Evolutionary conservation across 2,113 vertebrate species (phyloP).

Genomic region (Pseudorectes ferrugineus): DNA sequence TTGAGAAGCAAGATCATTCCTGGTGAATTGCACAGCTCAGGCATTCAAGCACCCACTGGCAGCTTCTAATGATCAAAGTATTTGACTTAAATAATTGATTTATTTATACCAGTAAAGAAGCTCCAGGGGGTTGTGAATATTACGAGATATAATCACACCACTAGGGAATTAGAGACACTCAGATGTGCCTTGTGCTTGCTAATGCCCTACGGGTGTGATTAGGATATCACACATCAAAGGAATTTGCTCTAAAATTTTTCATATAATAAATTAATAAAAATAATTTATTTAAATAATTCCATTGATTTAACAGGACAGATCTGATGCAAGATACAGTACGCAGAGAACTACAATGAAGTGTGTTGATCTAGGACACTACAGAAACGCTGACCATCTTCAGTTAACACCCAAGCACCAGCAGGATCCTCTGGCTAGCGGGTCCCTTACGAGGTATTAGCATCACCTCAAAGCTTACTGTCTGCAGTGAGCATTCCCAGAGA

Average conservation of each 20-base stretch:
- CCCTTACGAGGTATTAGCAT: neutral
- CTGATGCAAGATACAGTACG: conserved; percentile 13
- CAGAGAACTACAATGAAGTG: neutral
- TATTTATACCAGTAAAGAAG: conserved; percentile 61
- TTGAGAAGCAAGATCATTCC: neutral
- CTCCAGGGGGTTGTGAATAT: conserved; percentile 52
- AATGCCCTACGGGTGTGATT: conserved; percentile 54
- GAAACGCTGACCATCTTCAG: neutral
- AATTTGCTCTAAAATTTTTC: conserved; percentile 31
- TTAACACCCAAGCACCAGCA: neutral
- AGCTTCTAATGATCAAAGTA: conserved; percentile 63
- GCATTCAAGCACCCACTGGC: conserved; percentile 8
- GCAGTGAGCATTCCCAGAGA: neutral
- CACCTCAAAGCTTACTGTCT: neutral
- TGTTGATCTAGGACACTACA: neutral
- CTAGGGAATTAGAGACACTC: conserved; percentile 56
- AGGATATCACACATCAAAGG: conserved; percentile 65
- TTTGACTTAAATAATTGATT: conserved; percentile 72
- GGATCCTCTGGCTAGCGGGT: neutral
- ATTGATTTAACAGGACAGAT: conserved; percentile 40
- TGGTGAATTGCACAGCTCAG: conserved; percentile 3
- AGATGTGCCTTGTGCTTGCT: conserved; percentile 44
- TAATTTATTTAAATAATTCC: conserved; percentile 54
- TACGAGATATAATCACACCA: conserved; percentile 53
- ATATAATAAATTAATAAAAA: conserved; percentile 61